A percentile compares a stretch with the other conserved stretches of the same genome.
Evolutionary conservation across 2,888 invertebrate species (phyloP).

Genomic region (Cynaeus angustus): DNA sequence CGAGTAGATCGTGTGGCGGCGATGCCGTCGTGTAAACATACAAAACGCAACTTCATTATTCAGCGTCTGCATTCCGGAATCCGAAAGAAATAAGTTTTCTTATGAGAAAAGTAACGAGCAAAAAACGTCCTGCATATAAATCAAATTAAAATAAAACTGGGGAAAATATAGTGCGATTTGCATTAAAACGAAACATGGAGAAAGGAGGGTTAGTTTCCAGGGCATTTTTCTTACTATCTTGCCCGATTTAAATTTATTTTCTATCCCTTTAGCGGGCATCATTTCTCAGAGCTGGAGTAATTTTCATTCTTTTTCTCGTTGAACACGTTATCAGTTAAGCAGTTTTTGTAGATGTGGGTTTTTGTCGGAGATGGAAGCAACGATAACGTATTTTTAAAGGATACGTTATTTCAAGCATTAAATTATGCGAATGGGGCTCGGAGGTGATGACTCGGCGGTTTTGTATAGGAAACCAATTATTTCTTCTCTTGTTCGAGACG

Average conservation of each 20-base stretch:
- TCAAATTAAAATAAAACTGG: slow-evolving; percentile 32
- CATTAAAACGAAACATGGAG: slow-evolving; percentile 34
- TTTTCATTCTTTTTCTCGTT: slow-evolving; percentile 32
- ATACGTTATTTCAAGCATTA: slow-evolving; percentile 33
- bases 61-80: slow-evolving; percentile 11
- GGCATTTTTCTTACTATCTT: slow-evolving; percentile 38
- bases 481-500: slow-evolving; percentile 12
- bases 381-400: slow-evolving; percentile 5
- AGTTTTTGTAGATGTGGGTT: slow-evolving; percentile 31
- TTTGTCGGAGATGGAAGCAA: slow-evolving; percentile 14
- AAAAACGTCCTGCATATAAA: slow-evolving; percentile 26
- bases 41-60: slow-evolving; percentile 31
- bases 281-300: slow-evolving; percentile 30
- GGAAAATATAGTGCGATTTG: slow-evolving; percentile 21
- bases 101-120: slow-evolving; percentile 29
- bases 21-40: slow-evolving; percentile 13
- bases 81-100: slow-evolving; percentile 29
- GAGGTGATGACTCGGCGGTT: slow-evolving; percentile 30
- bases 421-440: slow-evolving; percentile 21
- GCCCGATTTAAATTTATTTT: slow-evolving; percentile 41
- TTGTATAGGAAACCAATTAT: slow-evolving; percentile 29
- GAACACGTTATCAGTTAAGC: slow-evolving; percentile 33
- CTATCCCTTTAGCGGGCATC: slow-evolving; percentile 34
- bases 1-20: slow-evolving; percentile 16
- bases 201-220: slow-evolving; percentile 26